These are phyloP conservation scores for Sphenodon punctatus DNA, from an alignment of 2,797 vertebrate species.

Conservation along the genomic window DNA sequence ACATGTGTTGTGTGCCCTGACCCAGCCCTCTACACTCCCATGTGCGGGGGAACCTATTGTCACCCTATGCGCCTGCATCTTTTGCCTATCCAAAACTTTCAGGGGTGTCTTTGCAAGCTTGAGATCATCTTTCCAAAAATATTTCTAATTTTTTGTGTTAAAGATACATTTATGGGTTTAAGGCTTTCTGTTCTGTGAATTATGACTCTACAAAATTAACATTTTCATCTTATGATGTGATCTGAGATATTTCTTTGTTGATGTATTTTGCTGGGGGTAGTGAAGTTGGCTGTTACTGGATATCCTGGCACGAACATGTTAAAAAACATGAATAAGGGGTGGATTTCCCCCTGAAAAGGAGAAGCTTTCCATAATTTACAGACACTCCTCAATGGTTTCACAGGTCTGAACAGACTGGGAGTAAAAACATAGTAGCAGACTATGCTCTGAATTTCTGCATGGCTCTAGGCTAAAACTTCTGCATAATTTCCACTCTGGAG, in stretches of 20 bases:
- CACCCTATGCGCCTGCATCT: neutral
- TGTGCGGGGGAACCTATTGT: too few relatives aligned
- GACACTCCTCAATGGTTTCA: neutral
- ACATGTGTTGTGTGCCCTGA: too few relatives aligned
- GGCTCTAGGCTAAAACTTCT: neutral
- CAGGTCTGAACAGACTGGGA: neutral
- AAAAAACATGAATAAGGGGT: neutral
- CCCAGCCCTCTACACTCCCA: too few relatives aligned
- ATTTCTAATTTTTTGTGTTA: neutral
- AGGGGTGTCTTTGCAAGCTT: accelerated
- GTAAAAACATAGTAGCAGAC: neutral
- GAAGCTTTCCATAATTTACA: neutral
- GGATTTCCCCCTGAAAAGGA: neutral
- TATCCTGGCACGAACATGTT: neutral
- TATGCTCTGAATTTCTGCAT: slow-evolving; percentile 8
- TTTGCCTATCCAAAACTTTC: accelerated
- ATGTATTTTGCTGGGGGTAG: neutral
- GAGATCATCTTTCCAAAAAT: neutral
- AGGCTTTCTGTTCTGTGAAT: slow-evolving; percentile 29
- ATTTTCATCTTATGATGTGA: neutral
- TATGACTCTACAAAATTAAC: neutral
- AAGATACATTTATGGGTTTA: neutral
- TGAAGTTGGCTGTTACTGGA: neutral
- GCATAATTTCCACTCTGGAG: neutral
- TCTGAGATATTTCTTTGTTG: slow-evolving; percentile 1